Conservation (phyloP, 2,888 invertebrate species). For the Pristionchus entomophagus region DNA sequence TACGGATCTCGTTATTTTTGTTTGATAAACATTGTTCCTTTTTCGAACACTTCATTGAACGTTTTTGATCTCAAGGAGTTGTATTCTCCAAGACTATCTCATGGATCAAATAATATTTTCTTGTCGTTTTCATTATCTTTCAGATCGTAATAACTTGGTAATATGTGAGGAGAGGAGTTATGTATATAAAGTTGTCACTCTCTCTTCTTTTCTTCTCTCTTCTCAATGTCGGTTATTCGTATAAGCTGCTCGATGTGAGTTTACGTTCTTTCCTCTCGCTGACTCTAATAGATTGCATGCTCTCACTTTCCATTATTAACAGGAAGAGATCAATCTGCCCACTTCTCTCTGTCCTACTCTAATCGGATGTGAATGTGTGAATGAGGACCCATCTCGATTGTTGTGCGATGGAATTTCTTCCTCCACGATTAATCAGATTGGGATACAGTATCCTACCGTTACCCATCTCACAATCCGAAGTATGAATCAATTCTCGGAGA, state of each 20-base stretch:
- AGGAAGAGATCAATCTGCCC: not conserved
- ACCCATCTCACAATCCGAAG: not conserved
- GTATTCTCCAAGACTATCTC: not conserved
- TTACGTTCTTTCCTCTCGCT: too few relatives aligned
- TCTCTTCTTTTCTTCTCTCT: not conserved
- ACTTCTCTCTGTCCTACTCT: conserved; percentile 36
- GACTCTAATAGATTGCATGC: not conserved
- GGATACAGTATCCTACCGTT: conserved; percentile 12
- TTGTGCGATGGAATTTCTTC: not conserved
- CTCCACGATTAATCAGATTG: not conserved
- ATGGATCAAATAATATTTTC: too few relatives aligned
- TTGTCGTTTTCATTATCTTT: not conserved
- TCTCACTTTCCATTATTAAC: not conserved
- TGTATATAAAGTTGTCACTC: not conserved
- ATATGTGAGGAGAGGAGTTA: not conserved
- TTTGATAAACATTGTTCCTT: conserved; percentile 2
- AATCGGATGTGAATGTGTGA: conserved; percentile 38
- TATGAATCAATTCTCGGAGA: not conserved
- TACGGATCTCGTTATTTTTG: not conserved
- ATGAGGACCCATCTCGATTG: not conserved
- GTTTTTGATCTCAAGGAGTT: not conserved
- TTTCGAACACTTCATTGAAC: not conserved
- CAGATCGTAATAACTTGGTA: not conserved
- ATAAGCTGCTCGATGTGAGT: not conserved
- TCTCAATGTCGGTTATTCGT: not conserved